phyloP scores from a whole-genome alignment of 2,113 vertebrate genomes.

The Rhynchopsitta pachyrhyncha region DNA sequence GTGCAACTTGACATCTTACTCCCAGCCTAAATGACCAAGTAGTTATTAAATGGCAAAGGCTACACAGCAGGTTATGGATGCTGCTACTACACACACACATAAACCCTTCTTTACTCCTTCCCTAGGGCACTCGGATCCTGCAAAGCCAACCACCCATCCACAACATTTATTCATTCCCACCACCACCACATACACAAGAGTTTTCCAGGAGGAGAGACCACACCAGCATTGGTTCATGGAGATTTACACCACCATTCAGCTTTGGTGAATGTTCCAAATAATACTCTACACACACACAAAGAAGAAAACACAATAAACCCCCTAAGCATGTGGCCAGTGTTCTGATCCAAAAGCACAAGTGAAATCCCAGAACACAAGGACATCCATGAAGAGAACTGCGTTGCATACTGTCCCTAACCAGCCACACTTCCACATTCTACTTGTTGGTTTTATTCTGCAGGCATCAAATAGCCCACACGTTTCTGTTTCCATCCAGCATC shows the following conservation, averaged over 20 bases:
- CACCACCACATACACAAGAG: background rate
- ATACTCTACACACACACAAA: background rate
- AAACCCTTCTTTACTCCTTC: background rate
- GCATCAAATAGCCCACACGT: background rate
- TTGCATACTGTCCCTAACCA: background rate
- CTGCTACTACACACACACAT: background rate
- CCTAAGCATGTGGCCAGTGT: background rate
- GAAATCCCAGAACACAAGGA: background rate
- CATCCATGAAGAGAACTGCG: background rate
- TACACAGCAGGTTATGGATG: background rate
- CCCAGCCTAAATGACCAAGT: background rate
- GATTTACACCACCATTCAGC: background rate
- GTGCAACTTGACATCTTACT: background rate
- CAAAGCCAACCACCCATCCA: background rate
- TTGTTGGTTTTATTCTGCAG: background rate
- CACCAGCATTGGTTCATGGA: background rate
- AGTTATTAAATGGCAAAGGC: background rate
- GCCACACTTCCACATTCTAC: background rate
- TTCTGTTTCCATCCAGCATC: background rate
- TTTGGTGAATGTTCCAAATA: background rate
- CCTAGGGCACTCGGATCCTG: background rate
- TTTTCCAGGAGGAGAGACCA: background rate
- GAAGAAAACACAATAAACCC: background rate
- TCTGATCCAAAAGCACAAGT: background rate
- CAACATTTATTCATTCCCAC: background rate